phyloP scores from a whole-genome alignment of 2,888 invertebrate genomes.

The Eudasyphora cyanicolor region DNA sequence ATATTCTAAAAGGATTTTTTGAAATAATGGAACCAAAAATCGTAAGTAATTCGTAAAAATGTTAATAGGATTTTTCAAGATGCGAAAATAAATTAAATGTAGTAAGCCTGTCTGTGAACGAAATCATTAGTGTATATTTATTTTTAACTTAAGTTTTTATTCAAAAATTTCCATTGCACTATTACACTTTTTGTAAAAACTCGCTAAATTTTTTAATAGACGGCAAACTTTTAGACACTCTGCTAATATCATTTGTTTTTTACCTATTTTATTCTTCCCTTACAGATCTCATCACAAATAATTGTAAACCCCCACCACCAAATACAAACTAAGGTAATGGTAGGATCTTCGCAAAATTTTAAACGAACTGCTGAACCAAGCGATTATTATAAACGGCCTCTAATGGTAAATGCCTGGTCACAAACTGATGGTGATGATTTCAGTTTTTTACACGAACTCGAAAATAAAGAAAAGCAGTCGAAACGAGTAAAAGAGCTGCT shows the following conservation, averaged over 20 bases:
- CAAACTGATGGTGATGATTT: slow-evolving; percentile 73
- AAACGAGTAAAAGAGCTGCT: slow-evolving; percentile 66
- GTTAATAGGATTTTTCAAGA: not conserved
- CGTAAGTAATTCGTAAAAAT: too few relatives aligned
- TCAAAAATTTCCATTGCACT: too few relatives aligned
- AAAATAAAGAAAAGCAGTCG: slow-evolving; percentile 64
- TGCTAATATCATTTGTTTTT: not conserved
- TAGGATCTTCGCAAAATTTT: slow-evolving; percentile 45
- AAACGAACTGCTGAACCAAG: slow-evolving; percentile 33
- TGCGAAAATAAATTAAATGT: too few relatives aligned
- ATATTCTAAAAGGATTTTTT: slow-evolving; percentile 14
- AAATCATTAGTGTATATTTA: too few relatives aligned
- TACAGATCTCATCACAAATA: slow-evolving; percentile 13
- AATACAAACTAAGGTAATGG: not conserved
- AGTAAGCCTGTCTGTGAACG: not conserved
- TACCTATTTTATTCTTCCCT: too few relatives aligned
- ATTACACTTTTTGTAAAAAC: too few relatives aligned
- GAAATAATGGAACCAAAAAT: slow-evolving; percentile 33
- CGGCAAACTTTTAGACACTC: not conserved
- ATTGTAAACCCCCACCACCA: not conserved
- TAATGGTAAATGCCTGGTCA: slow-evolving; percentile 73
- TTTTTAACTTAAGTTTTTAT: too few relatives aligned
- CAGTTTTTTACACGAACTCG: slow-evolving; percentile 56
- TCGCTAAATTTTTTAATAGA: too few relatives aligned
- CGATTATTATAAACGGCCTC: slow-evolving; percentile 53